Evolutionary conservation across 2,113 vertebrate species (phyloP).

Genomic region (Gila orcuttii): DNA sequence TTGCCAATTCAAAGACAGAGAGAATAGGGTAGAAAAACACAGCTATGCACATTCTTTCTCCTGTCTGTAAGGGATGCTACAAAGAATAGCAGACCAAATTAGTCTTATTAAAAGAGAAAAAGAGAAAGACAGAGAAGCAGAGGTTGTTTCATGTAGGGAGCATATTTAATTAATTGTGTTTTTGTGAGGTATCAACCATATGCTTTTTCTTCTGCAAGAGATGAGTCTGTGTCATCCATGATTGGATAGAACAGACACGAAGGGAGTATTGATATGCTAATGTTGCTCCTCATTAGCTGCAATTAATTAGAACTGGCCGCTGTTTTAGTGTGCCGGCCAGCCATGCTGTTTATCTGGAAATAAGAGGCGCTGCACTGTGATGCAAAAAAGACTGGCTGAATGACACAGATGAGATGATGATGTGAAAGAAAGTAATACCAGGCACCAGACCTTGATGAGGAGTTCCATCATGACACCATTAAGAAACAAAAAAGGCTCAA

Average conservation of each 20-base stretch:
- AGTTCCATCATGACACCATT: constrained; percentile 30
- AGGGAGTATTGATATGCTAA: constrained; percentile 72
- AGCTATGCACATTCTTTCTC: constrained; percentile 37
- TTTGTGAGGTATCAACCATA: constrained; percentile 38
- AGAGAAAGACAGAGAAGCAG: neutral
- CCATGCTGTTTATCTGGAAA: constrained; percentile 57
- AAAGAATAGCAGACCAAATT: constrained; percentile 38
- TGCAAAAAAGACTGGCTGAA: constrained; percentile 4
- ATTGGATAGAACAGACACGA: constrained; percentile 37
- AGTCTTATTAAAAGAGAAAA: constrained; percentile 4
- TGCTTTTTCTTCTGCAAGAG: constrained; percentile 42
- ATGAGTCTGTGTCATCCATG: constrained; percentile 38
- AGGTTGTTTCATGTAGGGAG: constrained; percentile 15
- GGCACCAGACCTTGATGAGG: constrained; percentile 39
- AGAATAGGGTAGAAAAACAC: constrained; percentile 33
- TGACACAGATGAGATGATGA: constrained; percentile 27
- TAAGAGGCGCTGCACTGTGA: constrained; percentile 45
- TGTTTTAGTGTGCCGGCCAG: constrained; percentile 53
- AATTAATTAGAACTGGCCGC: constrained; percentile 69
- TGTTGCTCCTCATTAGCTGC: constrained; percentile 69
- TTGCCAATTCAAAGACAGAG: constrained; percentile 30
- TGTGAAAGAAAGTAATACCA: constrained; percentile 3
- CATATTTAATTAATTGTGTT: constrained; percentile 37
- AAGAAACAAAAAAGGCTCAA: neutral
- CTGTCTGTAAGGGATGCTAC: neutral